phyloP scores from a whole-genome alignment of 1,140 invertebrate genomes.

The Trichonephila clavata region DNA sequence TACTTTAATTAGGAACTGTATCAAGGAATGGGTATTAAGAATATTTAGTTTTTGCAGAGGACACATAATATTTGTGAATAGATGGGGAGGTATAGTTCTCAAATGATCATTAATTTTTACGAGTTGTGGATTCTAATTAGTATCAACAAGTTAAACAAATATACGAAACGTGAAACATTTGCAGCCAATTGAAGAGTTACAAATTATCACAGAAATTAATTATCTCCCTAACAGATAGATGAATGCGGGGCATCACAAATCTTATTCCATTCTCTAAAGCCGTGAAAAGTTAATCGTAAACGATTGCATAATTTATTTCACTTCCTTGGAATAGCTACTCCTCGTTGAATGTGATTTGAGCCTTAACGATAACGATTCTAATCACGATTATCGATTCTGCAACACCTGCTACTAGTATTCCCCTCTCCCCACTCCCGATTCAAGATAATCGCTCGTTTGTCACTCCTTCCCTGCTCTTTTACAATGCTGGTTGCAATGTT shows the following conservation, averaged over 20 bases:
- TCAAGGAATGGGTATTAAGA: too few relatives aligned
- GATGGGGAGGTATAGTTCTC: too few relatives aligned
- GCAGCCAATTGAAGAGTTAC: too few relatives aligned
- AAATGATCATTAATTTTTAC: too few relatives aligned
- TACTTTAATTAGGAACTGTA: too few relatives aligned
- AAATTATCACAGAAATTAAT: too few relatives aligned
- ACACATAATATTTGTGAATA: too few relatives aligned
- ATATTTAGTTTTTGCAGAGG: too few relatives aligned
- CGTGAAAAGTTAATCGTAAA: neutral
- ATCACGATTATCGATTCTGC: neutral
- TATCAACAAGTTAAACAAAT: too few relatives aligned
- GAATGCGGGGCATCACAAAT: neutral
- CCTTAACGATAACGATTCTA: neutral
- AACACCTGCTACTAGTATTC: neutral
- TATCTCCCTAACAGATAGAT: too few relatives aligned
- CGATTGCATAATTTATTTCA: neutral
- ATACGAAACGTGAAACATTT: too few relatives aligned
- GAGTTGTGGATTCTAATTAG: too few relatives aligned
- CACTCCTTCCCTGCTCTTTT: neutral
- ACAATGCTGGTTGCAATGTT: neutral
- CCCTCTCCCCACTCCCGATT: neutral
- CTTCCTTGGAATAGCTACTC: neutral
- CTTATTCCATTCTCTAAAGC: neutral
- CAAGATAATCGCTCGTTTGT: conserved; percentile 17
- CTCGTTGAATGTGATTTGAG: neutral